phyloP scores from a whole-genome alignment of 2,888 invertebrate species.

The Volucella inanis region DNA sequence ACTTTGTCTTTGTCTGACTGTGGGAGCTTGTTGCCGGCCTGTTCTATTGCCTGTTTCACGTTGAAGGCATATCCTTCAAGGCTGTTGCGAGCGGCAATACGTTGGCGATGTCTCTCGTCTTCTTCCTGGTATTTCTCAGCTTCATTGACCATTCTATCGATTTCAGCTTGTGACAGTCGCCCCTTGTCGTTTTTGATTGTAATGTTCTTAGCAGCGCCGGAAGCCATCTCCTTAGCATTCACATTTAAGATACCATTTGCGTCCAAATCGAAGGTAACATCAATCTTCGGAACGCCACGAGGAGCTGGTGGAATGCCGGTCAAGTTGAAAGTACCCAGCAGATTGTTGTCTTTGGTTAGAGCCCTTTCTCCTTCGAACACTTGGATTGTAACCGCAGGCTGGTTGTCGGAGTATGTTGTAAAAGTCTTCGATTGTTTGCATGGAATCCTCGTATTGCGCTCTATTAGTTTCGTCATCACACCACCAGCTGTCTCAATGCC shows the following conservation, averaged over 20 bases:
- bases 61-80: constrained; percentile 88
- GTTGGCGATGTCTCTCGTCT: constrained; percentile 88
- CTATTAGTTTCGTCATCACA: constrained; percentile 91
- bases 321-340: constrained; percentile 97
- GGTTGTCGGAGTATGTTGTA: constrained; percentile 92
- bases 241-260: constrained; percentile 98
- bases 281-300: constrained; percentile 93
- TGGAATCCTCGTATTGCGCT: constrained; percentile 89
- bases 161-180: constrained; percentile 90
- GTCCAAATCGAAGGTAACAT: constrained; percentile 92
- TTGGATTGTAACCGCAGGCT: constrained; percentile 89
- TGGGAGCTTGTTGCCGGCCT: constrained; percentile 86
- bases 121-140: constrained; percentile 90
- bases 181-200: constrained; percentile 93
- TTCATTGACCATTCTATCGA: constrained; percentile 90
- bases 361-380: constrained; percentile 92
- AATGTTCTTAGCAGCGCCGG: constrained; percentile 89
- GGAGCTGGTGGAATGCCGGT: constrained; percentile 98
- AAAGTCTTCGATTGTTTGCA: constrained; percentile 89
- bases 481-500: constrained; percentile 92
- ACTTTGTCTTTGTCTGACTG: constrained; percentile 88
- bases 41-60: constrained; percentile 88
- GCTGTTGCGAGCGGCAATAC: constrained; percentile 88
- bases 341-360: constrained; percentile 96
- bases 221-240: constrained; percentile 88